Percentiles rank a stretch among this genome's conserved stretches.
Conservation (phyloP, 2,113 vertebrate species). For the Arenaria interpres region DNA sequence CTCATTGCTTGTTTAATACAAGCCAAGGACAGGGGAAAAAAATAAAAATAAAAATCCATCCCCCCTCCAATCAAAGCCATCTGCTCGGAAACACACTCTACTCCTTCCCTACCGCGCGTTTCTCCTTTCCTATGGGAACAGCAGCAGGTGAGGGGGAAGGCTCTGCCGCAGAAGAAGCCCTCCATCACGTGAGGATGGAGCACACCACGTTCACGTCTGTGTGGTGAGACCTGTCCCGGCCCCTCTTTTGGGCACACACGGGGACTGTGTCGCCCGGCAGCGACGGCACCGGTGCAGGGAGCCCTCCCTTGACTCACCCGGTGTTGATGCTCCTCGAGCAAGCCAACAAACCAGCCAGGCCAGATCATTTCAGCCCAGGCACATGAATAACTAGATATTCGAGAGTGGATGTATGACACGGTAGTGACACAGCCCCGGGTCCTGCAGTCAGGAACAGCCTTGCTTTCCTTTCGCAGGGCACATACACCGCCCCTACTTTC, state of each 20-base stretch:
- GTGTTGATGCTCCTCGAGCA: not conserved
- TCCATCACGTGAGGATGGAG: not conserved
- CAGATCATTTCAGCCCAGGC: not conserved
- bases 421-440: not conserved
- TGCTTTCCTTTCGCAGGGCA: not conserved
- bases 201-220: fast-evolving
- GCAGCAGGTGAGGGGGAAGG: constrained; percentile 33
- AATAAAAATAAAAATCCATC: constrained; percentile 6
- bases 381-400: not conserved
- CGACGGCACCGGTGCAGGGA: not conserved
- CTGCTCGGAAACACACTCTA: not conserved
- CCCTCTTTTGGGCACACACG: not conserved
- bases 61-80: constrained; percentile 16
- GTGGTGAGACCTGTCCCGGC: not conserved
- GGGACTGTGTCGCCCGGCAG: fast-evolving
- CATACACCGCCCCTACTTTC: fast-evolving
- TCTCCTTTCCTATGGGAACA: not conserved
- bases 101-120: not conserved
- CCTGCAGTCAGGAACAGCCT: not conserved
- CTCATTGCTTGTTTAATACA: not conserved
- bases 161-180: not conserved
- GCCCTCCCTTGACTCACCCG: constrained; percentile 3
- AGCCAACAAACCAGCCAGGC: constrained; percentile 46
- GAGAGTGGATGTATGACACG: not conserved
- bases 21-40: not conserved